Percentiles rank a stretch among this genome's conserved stretches.
phyloP scores from a whole-genome alignment of 1,140 invertebrate species.

The Scylla paramamosain region DNA sequence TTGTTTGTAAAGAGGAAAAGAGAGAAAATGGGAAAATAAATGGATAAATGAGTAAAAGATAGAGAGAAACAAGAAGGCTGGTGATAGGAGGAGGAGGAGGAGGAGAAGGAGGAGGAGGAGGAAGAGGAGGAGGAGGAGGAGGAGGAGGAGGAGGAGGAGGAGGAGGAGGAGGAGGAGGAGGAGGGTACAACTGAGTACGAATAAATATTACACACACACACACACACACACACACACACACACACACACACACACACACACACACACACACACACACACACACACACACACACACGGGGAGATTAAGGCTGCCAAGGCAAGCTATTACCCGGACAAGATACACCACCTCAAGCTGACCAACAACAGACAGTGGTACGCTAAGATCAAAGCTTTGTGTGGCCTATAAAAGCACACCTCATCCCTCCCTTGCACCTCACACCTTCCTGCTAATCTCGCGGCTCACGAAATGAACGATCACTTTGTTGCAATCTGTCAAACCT shows the following conservation, averaged over 20 bases:
- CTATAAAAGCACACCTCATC: too few species aligned
- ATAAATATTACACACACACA: constrained; percentile 4
- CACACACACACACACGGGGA: constrained; percentile 40
- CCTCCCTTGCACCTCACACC: too few species aligned
- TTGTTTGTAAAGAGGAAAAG: not conserved
- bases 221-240: constrained; percentile 34
- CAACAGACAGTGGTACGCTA: too few species aligned
- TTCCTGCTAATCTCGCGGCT: too few species aligned
- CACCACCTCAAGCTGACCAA: too few species aligned
- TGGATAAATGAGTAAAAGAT: not conserved
- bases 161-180: constrained; percentile 25
- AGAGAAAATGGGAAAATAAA: not conserved
- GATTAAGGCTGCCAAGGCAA: too few species aligned
- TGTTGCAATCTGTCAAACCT: not conserved
- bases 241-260: constrained; percentile 36
- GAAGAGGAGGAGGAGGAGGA: constrained; percentile 18
- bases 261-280: constrained; percentile 34
- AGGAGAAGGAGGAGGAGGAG: constrained; percentile 36
- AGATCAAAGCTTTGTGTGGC: too few species aligned
- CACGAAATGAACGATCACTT: too few species aligned
- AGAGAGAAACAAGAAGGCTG: not conserved
- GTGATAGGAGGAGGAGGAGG: not conserved
- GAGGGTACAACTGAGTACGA: not conserved
- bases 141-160: constrained; percentile 26
- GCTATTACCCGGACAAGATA: too few species aligned